phyloP scores from a whole-genome alignment of 1,140 invertebrate genomes.

The Muscidifurax raptorellus region DNA sequence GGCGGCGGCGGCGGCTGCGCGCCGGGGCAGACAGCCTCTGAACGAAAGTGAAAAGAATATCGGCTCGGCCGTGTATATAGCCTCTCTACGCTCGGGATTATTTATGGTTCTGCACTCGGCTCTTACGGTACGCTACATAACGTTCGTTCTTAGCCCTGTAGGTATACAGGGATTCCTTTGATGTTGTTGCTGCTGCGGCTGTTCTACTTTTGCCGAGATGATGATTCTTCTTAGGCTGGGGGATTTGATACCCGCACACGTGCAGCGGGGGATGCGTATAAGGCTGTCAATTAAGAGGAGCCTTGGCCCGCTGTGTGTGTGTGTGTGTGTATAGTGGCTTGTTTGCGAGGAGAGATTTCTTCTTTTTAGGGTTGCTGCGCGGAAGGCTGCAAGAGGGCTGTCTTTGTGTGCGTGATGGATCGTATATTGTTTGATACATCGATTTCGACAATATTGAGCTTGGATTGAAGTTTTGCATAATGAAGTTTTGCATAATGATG shows the following conservation, averaged over 20 bases:
- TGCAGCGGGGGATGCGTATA: background rate
- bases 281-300: background rate
- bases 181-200: background rate
- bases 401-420: too few relatives aligned
- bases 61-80: slow-evolving; percentile 31
- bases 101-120: slow-evolving; percentile 51
- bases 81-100: slow-evolving; percentile 56
- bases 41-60: slow-evolving; percentile 74
- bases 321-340: too few relatives aligned
- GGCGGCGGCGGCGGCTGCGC: slow-evolving; percentile 27
- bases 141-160: background rate
- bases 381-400: too few relatives aligned
- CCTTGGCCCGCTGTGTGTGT: background rate
- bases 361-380: too few relatives aligned
- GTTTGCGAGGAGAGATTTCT: too few relatives aligned
- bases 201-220: background rate
- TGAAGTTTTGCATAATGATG: too few relatives aligned
- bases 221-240: background rate
- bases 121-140: background rate
- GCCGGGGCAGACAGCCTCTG: slow-evolving; percentile 51
- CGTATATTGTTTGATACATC: too few relatives aligned
- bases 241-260: background rate
- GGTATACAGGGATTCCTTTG: background rate
- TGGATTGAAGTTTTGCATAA: too few relatives aligned
- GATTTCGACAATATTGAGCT: too few relatives aligned